Evolutionary conservation across 2,888 invertebrate genomes (phyloP), one percentile per base, ranked within the genome.

Genomic region (Sipha maydis): DNA sequence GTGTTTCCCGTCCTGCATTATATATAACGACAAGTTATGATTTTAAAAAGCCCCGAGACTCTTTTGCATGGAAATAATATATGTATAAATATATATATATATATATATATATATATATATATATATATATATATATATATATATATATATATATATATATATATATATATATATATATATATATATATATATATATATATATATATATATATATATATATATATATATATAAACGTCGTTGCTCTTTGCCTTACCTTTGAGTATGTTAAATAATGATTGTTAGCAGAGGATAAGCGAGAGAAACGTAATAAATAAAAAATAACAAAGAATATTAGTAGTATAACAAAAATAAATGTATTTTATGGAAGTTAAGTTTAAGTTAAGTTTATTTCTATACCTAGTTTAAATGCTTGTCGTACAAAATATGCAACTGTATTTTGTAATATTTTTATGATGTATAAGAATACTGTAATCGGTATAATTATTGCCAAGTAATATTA

Each of bases 1-100:
- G 82, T 82, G 88, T 88, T 88, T 88, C 41, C 75, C 75, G 80
- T 88, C 31, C n/a, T 76, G 82, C 79, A 86, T 86, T 88, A 75
- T 75, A 82, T 67, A 82, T 88, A 82, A 88, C 88, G 48, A 88
- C 80, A 67, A 88, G 88, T 88, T 88, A 88, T 88, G 88, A 88
- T 88, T 88, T 88, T 88, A 88, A 88, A 67, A 82, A 61, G 80
- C 61, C 80, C 75, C 61, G 79, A 21, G 73, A 73, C 48, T 31
- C 28, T 82, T 48, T 79, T 77, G 75, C 67, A 75, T 48, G 48
- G 34, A 85, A 78, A 78, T 54, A 78, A 85, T 67, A 67, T 21
- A 76, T 76, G 34, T 56, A 61, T 69, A 82, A 9, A 71, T 48
- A 48, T 48, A 14, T 48, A 48, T 48, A 9, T 41, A 41, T 34